These are phyloP conservation scores for Mesitornis unicolor DNA, from an alignment of 2,113 vertebrate genomes.

Conservation along the genomic window DNA sequence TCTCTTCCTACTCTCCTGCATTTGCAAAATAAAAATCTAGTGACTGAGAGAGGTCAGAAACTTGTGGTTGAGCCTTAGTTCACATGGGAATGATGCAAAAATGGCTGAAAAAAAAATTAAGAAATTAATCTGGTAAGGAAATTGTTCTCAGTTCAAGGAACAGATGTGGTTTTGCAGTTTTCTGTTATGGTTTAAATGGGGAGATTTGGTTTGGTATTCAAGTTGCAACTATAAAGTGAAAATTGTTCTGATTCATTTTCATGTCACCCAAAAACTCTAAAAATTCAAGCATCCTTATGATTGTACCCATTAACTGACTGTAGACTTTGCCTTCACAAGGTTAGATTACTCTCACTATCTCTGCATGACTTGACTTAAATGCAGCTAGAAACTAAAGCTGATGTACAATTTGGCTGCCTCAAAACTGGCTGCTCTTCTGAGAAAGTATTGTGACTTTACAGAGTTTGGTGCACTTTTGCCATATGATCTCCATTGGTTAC, in stretches of 20 bases:
- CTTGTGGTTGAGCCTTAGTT: neutral
- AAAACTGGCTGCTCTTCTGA: conserved; percentile 40
- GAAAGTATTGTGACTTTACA: neutral
- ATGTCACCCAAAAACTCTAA: neutral
- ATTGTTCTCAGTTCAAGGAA: neutral
- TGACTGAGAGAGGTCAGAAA: neutral
- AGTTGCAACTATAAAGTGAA: neutral
- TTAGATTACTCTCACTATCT: neutral
- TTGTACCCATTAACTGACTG: neutral
- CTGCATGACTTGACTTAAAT: neutral
- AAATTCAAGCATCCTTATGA: neutral
- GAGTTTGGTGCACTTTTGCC: neutral
- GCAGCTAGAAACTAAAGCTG: neutral
- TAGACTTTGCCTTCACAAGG: neutral
- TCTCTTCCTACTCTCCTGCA: neutral
- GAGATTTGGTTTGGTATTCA: neutral
- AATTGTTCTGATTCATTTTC: neutral
- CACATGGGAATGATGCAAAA: neutral
- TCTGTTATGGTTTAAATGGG: neutral
- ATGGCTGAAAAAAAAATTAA: neutral
- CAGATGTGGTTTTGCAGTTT: neutral
- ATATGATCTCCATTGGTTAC: conserved; percentile 3
- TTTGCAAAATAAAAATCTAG: neutral
- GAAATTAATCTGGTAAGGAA: neutral
- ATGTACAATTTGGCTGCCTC: conserved; percentile 14